Base-by-base conservation (phyloP, 37 sponge, comb jelly and placozoan genomes). In the Axinella damicornis region DNA sequence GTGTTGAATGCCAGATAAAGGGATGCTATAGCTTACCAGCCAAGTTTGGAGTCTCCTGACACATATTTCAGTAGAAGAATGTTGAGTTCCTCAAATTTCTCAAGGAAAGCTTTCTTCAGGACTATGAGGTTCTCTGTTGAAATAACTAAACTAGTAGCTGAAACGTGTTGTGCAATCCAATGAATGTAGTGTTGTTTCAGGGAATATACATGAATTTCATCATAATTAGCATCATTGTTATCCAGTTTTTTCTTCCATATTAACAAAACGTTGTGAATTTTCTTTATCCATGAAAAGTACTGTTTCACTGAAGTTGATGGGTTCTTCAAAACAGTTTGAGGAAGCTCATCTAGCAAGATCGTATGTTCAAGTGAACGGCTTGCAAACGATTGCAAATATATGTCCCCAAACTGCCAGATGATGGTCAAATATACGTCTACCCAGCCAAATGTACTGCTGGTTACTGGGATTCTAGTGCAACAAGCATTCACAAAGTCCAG, bases 211-310 rank as follows among this genome's bases (percentile, higher is more conserved):
- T 79, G 40, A n/a, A 89, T 61, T 12, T 89, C 90, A 65, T 89
- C 90, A 78, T 79, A 89, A 65, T 79, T 89, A 33, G 72, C 37
- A 2, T 70, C 73, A 4, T 79, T 5, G 0, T 28, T 20, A 12
- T 35, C 9, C 9, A 89, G 73, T 53, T 84, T 83, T 22, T n/a
- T 37, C 22, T 84, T 71, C 90, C 90, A 83, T 13, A 28, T 0
- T 6, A 0, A 12, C 34, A 89, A n/a, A 2, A 89, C 36, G 0
- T 20, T 32, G 56, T 89, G 90, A 9, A 83, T 53, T 14, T 63
- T 53, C 22, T 55, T 40, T 2, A 89, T 60, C 90, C 90, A 89
- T 36, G 79, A 54, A 78, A 89, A 89, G 28, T 83, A 89, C 80
- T n/a, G 40, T 41, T 25, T 31, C 13, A 87, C 73, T 58, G n/a